Percentiles rank a stretch among this genome's conserved stretches.
These are phyloP conservation scores for Anas georgica DNA, from an alignment of 2,797 vertebrate species.

Conservation along the genomic window DNA sequence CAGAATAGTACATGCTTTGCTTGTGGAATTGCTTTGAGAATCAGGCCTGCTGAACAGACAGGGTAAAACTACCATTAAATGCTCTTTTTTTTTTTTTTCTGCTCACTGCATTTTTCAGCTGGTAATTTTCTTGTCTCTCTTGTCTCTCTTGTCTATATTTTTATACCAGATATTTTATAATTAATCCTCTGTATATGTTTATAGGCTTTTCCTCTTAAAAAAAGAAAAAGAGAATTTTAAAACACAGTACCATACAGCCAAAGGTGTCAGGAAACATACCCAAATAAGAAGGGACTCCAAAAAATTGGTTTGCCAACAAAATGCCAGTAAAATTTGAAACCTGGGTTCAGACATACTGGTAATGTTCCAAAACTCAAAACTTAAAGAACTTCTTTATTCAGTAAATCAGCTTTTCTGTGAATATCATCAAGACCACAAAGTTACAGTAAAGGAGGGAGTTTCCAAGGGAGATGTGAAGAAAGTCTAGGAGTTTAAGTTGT, in stretches of 20 bases:
- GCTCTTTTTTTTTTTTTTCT: slow-evolving; percentile 42
- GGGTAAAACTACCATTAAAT: neutral
- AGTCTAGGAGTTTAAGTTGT: slow-evolving; percentile 46
- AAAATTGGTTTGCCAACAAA: slow-evolving; percentile 76
- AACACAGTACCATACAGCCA: slow-evolving; percentile 66
- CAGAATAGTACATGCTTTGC: neutral
- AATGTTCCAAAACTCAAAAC: slow-evolving; percentile 74
- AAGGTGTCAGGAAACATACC: slow-evolving; percentile 78
- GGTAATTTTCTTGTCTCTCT: slow-evolving; percentile 39
- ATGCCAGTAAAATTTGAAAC: slow-evolving; percentile 79
- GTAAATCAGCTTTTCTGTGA: slow-evolving; percentile 78
- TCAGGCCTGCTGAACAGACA: neutral
- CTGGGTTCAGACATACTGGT: slow-evolving; percentile 76
- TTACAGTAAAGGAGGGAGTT: slow-evolving; percentile 69
- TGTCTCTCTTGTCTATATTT: too few species aligned
- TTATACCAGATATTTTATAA: slow-evolving; percentile 62
- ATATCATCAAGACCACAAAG: slow-evolving; percentile 74
- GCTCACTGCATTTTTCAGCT: slow-evolving; percentile 29
- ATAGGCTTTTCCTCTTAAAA: slow-evolving; percentile 52
- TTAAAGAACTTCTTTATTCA: slow-evolving; percentile 80
- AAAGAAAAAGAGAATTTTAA: slow-evolving; percentile 49
- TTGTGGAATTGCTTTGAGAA: slow-evolving; percentile 3
- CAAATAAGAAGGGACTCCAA: slow-evolving; percentile 72
- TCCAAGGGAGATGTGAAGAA: slow-evolving; percentile 65
- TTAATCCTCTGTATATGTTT: slow-evolving; percentile 61